Conservation (phyloP, 1,140 invertebrate species). For the Eumaeus atala region DNA sequence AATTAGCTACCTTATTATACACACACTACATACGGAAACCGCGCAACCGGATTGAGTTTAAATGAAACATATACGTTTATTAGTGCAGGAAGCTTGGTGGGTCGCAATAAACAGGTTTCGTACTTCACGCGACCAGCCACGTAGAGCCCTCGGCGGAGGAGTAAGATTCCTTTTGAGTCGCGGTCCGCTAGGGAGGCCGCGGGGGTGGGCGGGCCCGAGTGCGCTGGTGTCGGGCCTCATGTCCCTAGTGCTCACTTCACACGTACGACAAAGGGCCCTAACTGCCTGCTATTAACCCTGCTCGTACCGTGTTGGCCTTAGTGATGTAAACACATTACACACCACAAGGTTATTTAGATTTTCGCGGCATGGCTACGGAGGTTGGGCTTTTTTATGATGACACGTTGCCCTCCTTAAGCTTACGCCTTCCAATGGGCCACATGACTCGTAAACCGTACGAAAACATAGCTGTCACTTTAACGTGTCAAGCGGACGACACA, state of each 20-base stretch:
- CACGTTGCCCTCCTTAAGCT: no score
- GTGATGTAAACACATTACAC: constrained; percentile 35
- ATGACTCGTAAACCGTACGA: no score
- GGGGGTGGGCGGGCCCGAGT: constrained; percentile 24
- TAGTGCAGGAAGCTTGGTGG: constrained; percentile 43
- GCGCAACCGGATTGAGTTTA: constrained; percentile 20
- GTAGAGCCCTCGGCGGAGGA: no score
- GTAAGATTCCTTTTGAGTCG: no score
- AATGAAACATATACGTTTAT: constrained; percentile 24
- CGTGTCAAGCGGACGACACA: no score
- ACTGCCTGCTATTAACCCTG: constrained; percentile 70
- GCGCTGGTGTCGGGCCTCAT: constrained; percentile 28
- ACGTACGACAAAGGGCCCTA: constrained; percentile 66
- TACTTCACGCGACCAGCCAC: no score
- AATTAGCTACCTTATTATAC: constrained; percentile 18
- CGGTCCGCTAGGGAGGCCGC: constrained; percentile 16
- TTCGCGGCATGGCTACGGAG: no score
- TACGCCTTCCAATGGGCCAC: no score
- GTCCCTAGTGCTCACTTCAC: constrained; percentile 64
- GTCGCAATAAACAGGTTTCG: constrained; percentile 48
- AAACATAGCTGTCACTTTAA: no score
- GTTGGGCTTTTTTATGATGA: not conserved
- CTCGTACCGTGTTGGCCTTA: constrained; percentile 45
- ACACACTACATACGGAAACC: constrained; percentile 14
- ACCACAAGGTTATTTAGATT: no score